Percentiles rank a stretch among this genome's conserved stretches.
phyloP scores from a whole-genome alignment of 2,797 vertebrate species.

The Clarias fuscus region DNA sequence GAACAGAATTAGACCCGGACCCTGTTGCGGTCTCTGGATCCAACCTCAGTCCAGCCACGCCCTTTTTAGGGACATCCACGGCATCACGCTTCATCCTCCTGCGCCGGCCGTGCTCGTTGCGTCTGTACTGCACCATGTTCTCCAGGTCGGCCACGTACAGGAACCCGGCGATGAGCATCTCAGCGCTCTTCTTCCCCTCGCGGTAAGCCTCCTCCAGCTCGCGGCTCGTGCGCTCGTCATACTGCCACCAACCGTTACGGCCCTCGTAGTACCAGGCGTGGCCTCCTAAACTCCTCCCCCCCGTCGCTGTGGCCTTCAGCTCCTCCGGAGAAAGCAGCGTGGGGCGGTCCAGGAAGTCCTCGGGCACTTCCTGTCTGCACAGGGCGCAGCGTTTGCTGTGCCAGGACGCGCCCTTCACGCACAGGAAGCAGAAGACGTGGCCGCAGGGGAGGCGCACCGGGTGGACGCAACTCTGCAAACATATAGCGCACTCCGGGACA shows the following conservation, averaged over 20 bases:
- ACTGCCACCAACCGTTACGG: conserved; percentile 99
- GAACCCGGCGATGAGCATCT: conserved; percentile 97
- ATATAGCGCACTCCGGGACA: conserved; percentile 92
- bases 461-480: conserved; percentile 92
- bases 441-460: conserved; percentile 93
- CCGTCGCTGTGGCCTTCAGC: conserved; percentile 88
- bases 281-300: conserved; percentile 73
- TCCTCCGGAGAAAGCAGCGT: conserved; percentile 91
- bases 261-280: conserved; percentile 97
- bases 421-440: conserved; percentile 96
- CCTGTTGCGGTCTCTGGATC: conserved; percentile 63
- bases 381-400: conserved; percentile 95
- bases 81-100: conserved; percentile 95
- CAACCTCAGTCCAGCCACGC: conserved; percentile 91
- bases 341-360: conserved; percentile 94
- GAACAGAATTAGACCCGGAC: conserved; percentile 6
- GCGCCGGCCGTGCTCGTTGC: conserved; percentile 91
- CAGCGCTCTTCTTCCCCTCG: conserved; percentile 91
- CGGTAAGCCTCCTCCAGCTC: conserved; percentile 93
- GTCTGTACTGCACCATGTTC: conserved; percentile 96
- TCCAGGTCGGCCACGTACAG: conserved; percentile 95
- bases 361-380: conserved; percentile 93
- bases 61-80: conserved; percentile 93
- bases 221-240: conserved; percentile 91
- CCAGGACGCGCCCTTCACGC: conserved; percentile 98